Conservation (phyloP, 2,797 vertebrate species). For the Chloroceryle inda region DNA sequence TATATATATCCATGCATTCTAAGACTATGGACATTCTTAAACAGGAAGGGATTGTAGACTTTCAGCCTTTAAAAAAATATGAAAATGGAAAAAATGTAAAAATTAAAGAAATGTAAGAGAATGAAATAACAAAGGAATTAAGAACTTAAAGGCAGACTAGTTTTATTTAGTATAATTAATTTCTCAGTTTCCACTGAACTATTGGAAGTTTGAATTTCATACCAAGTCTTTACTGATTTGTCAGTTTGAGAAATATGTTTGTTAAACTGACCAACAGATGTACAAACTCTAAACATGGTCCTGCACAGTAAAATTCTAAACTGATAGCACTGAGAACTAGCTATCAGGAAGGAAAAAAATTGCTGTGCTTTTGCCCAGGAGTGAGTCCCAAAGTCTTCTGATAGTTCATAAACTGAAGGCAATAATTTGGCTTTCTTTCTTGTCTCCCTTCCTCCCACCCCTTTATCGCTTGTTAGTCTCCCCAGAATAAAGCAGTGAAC, state of each 20-base stretch:
- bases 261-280: background rate
- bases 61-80: background rate
- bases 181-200: background rate
- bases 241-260: background rate
- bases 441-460: background rate
- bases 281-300: background rate
- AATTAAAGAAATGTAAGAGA: background rate
- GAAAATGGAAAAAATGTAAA: background rate
- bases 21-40: background rate
- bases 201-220: background rate
- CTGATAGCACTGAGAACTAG: background rate
- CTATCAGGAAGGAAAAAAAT: background rate
- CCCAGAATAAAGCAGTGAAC: conserved; percentile 20
- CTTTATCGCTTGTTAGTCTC: background rate
- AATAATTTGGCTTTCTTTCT: background rate
- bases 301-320: background rate
- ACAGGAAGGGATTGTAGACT: background rate
- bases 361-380: background rate
- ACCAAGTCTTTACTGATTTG: background rate
- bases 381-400: background rate
- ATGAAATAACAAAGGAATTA: background rate
- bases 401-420: background rate
- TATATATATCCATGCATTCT: background rate
- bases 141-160: background rate
- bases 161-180: background rate